Evolutionary conservation across 2,888 invertebrate species (phyloP).

Genomic region (Lepetodrilus schrolli): DNA sequence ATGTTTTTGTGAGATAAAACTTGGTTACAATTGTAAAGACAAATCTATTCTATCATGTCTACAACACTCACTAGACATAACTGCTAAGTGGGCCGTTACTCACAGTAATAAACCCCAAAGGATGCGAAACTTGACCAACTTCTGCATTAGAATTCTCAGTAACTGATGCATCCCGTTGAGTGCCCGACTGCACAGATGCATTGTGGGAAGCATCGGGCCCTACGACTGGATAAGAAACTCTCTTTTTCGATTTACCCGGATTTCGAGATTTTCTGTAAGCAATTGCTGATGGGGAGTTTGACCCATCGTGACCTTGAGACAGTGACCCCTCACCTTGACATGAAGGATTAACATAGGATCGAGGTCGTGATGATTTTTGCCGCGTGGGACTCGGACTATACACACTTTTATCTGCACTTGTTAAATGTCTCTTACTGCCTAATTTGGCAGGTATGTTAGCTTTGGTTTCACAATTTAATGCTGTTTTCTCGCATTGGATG

Average conservation of each 20-base stretch:
- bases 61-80: conserved; percentile 32
- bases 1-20: too few species aligned
- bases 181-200: not conserved
- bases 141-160: not conserved
- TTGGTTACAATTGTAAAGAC: not conserved
- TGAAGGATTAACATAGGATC: not conserved
- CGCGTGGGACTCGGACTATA: conserved; percentile 31
- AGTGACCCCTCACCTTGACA: not conserved
- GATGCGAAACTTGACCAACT: not conserved
- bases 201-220: not conserved
- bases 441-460: not conserved
- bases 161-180: not conserved
- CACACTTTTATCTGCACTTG: conserved; percentile 23
- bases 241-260: not conserved
- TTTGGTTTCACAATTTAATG: not conserved
- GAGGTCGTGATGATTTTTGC: conserved; percentile 24
- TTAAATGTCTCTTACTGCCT: conserved; percentile 23
- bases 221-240: not conserved
- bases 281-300: not conserved
- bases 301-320: not conserved
- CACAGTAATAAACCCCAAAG: conserved; percentile 22
- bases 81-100: conserved; percentile 32
- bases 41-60: not conserved
- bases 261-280: not conserved
- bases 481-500: not conserved